These are phyloP conservation scores for Turritopsis rubra DNA, from an alignment of 30 jellyfish, hydroid and myxozoan species.

Conservation along the genomic window DNA sequence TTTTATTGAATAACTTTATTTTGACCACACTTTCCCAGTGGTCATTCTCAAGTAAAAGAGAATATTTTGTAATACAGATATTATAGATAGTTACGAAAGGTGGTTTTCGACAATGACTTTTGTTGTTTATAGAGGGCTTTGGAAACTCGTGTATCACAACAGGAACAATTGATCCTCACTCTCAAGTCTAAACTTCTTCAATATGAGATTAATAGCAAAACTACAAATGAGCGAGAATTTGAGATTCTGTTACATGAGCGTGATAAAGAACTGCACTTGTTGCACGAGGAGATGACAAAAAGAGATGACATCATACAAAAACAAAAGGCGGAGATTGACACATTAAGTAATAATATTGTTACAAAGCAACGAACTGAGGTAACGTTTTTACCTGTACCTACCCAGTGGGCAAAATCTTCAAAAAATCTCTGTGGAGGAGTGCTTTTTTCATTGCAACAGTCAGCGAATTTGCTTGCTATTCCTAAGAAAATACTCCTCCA, in stretches of 20 bases:
- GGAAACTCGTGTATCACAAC: slow-evolving; percentile 45
- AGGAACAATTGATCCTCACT: slow-evolving; percentile 41
- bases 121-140: slow-evolving; percentile 39
- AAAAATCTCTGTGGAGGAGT: too few relatives aligned
- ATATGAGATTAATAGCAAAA: slow-evolving; percentile 43
- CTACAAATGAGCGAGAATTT: neutral
- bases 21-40: too few relatives aligned
- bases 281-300: slow-evolving; percentile 72
- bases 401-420: too few relatives aligned
- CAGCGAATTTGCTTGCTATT: too few relatives aligned
- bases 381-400: neutral
- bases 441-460: too few relatives aligned
- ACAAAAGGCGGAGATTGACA: slow-evolving; percentile 49
- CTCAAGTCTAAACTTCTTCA: slow-evolving; percentile 52
- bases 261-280: slow-evolving; percentile 33
- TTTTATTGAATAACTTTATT: too few relatives aligned
- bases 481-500: too few relatives aligned
- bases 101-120: neutral
- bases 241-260: slow-evolving; percentile 42
- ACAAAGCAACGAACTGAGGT: slow-evolving; percentile 73
- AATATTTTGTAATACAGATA: too few relatives aligned
- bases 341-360: slow-evolving; percentile 38
- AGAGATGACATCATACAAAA: slow-evolving; percentile 50
- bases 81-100: too few relatives aligned
- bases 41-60: too few relatives aligned